Percentiles rank a stretch among this genome's conserved stretches.
Conservation (phyloP, 1,140 invertebrate genomes). For the Araneus ventricosus region DNA sequence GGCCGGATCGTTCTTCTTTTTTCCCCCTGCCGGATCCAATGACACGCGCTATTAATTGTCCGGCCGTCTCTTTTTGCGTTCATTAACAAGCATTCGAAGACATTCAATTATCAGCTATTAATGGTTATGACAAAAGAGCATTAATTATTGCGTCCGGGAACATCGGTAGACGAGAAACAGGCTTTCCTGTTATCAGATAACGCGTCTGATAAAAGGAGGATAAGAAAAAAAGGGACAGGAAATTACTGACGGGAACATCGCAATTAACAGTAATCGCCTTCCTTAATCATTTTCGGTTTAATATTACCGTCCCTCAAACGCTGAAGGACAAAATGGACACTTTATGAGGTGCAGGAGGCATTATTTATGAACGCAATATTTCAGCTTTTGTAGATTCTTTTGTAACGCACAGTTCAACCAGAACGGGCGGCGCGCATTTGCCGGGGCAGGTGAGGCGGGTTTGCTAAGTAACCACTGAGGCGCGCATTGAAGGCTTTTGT, state of each 20-base stretch:
- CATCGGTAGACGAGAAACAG: neutral
- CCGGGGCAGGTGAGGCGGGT: too few relatives aligned
- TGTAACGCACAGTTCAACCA: neutral
- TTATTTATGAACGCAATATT: neutral
- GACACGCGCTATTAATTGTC: slow-evolving; percentile 58
- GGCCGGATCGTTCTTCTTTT: neutral
- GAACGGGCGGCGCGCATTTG: neutral
- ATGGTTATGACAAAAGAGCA: slow-evolving; percentile 67
- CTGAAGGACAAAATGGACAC: neutral
- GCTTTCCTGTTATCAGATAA: neutral
- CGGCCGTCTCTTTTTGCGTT: neutral
- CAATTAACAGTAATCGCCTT: slow-evolving; percentile 41
- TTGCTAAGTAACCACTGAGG: too few relatives aligned
- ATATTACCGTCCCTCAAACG: neutral
- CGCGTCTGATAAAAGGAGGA: neutral
- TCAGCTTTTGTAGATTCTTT: neutral
- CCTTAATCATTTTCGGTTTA: slow-evolving; percentile 21
- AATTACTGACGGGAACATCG: neutral
- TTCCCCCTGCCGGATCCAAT: slow-evolving; percentile 35
- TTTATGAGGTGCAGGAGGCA: neutral
- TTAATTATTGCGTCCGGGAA: slow-evolving; percentile 57
- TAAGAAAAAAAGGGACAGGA: neutral
- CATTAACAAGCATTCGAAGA: slow-evolving; percentile 30
- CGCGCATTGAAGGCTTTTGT: too few relatives aligned
- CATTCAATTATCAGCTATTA: slow-evolving; percentile 70